A percentile compares a stretch with the other conserved stretches of the same genome.
Conservation (phyloP, 2,113 vertebrate species). For the Microtus ochrogaster region DNA sequence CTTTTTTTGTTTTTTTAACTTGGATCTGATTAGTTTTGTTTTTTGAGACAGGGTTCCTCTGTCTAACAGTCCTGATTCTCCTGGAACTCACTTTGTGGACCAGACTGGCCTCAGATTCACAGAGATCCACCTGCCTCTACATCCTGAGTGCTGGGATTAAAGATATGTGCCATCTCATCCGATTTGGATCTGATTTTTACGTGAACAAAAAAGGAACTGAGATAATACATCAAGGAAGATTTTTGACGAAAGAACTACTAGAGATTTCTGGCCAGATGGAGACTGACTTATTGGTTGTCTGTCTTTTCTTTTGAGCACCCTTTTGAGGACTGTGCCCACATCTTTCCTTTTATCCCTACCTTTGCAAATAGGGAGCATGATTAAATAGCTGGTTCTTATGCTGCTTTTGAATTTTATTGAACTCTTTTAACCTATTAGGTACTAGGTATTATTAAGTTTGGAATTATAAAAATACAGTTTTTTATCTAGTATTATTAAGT, state of each 20-base stretch:
- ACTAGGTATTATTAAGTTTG: not conserved
- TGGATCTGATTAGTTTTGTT: not conserved
- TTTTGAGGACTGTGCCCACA: not conserved
- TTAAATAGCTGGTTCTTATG: not conserved
- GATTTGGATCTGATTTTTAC: not conserved
- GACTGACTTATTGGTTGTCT: not conserved
- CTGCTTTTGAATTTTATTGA: slow-evolving; percentile 5
- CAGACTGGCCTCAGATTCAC: not conserved
- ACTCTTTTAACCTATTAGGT: not conserved
- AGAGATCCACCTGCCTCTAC: not conserved
- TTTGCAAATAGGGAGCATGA: not conserved
- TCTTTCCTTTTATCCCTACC: not conserved
- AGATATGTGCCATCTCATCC: not conserved
- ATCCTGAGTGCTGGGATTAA: not conserved
- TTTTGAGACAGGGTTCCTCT: not conserved
- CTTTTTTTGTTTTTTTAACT: not conserved
- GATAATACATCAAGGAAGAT: not conserved
- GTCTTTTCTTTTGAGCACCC: not conserved
- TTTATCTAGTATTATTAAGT: not conserved
- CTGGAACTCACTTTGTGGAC: not conserved
- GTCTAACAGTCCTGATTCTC: not conserved
- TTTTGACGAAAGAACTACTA: not conserved
- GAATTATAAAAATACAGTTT: slow-evolving; percentile 1
- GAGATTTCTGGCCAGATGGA: not conserved
- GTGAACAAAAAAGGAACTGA: not conserved